These are phyloP conservation scores for Cyphomyrmex costatus DNA, from an alignment of 1,140 invertebrate species.

Conservation along the genomic window DNA sequence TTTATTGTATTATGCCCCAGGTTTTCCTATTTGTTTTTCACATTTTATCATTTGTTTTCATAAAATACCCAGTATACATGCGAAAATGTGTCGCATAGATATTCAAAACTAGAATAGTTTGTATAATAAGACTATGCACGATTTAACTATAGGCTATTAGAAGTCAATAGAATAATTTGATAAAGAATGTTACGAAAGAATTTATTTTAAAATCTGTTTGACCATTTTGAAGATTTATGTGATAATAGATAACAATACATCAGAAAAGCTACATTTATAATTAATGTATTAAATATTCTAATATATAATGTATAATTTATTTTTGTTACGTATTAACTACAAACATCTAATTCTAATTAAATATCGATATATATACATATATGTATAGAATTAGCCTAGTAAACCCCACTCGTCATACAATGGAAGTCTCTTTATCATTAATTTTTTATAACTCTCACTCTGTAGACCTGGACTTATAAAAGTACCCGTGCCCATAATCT, in stretches of 20 bases:
- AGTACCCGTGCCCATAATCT: constrained; percentile 70
- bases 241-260: background rate
- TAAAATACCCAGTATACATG: constrained; percentile 17
- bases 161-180: too few relatives aligned
- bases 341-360: background rate
- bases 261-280: background rate
- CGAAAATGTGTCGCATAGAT: constrained; percentile 66
- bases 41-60: constrained; percentile 46
- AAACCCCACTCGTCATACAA: constrained; percentile 75
- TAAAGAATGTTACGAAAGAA: constrained; percentile 39
- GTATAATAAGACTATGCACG: too few relatives aligned
- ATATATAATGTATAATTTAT: background rate
- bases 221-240: constrained; percentile 41
- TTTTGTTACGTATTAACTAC: background rate
- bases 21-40: constrained; percentile 49
- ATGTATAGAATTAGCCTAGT: constrained; percentile 65
- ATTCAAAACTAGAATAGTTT: constrained; percentile 64
- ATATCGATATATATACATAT: background rate
- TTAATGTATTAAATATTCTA: background rate
- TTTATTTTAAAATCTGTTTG: constrained; percentile 54
- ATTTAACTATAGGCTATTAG: too few relatives aligned
- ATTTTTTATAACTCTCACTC: constrained; percentile 53
- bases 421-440: constrained; percentile 76
- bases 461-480: constrained; percentile 68
- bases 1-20: too few relatives aligned